Base-by-base conservation (phyloP, 2,113 vertebrate genomes). In the Sorex araneus region DNA sequence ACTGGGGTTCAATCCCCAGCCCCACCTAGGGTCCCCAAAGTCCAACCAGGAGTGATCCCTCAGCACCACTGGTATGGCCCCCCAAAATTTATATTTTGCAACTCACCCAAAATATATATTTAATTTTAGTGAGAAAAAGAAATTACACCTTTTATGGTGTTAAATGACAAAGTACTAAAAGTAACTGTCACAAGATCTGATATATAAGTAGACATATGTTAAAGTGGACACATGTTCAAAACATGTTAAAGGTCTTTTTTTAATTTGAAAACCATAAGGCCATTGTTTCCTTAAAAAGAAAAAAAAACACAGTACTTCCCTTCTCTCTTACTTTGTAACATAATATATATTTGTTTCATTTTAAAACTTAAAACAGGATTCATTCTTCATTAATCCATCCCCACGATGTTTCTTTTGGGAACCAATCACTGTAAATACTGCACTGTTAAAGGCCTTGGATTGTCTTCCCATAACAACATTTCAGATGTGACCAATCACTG, bases 291-390 rank as follows among this genome's bases (percentile, higher is more conserved):
- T 90, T 64, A 63, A 66, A 82, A 91, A 25, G n/a, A n/a, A 40
- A 40, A 40, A 64, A 82, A 43, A 32, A 77, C 78, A 8, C 11
- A 15, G 30, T 40, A 40, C n/a, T 77, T 93, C 34, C 75, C 4
- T 73, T 85, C 27, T 80, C 50, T 87, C 45, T 57, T 9, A 84
- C 77, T 63, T n/a, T 54, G 69, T 64, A 67, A 83, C 15, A 54
- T 91, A 79, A 34, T 43, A 77, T 4, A 50, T 0, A 54, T 54
- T 54, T 64, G 32, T 73, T 82, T 45, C 67, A 47, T 75, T 87
- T 77, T 66, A 74, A 89, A 85, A 30, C 19, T 74, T 83, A 94
- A 90, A 74, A 88, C 5, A 91, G 28, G 78, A 75, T 76, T 54
- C 32, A 57, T 30, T 91, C 45, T 78, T 80, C 27, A 74, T 64